Percentiles rank a stretch among this genome's conserved stretches.
phyloP scores from a whole-genome alignment of 2,888 invertebrate genomes.

The Caenorhabditis imperialis region DNA sequence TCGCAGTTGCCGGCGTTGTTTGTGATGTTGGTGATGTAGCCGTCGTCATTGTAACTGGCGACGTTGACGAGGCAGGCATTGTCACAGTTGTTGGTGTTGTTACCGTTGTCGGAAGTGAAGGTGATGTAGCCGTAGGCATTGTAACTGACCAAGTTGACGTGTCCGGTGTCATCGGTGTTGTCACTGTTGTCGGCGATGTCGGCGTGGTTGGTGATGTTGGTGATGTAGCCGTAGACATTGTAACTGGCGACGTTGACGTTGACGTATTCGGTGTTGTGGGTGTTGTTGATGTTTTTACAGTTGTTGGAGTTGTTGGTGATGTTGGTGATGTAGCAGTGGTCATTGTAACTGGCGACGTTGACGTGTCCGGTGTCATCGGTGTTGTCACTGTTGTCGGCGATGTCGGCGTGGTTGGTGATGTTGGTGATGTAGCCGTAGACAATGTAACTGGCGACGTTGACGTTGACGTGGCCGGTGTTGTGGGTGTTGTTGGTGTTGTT shows the following conservation, averaged over 20 bases:
- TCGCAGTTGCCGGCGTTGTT: no score
- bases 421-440: no score
- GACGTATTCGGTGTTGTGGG: not conserved
- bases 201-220: constrained; percentile 1
- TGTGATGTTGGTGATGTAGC: not conserved
- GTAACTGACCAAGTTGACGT: not conserved
- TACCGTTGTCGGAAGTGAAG: constrained; percentile 9
- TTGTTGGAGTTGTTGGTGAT: not conserved
- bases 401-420: no score
- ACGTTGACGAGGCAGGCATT: no score
- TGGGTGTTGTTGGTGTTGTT: no score
- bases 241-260: constrained; percentile 6
- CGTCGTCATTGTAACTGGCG: constrained; percentile 7
- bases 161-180: not conserved
- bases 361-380: no score
- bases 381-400: no score
- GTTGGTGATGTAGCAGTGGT: no score
- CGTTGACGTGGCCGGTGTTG: no score
- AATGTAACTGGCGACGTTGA: no score
- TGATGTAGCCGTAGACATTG: constrained; percentile 2
- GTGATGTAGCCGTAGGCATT: not conserved
- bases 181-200: not conserved
- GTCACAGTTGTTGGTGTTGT: not conserved
- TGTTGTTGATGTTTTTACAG: not conserved
- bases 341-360: no score